phyloP scores from a whole-genome alignment of 2,113 vertebrate species.

The Caracal caracal region DNA sequence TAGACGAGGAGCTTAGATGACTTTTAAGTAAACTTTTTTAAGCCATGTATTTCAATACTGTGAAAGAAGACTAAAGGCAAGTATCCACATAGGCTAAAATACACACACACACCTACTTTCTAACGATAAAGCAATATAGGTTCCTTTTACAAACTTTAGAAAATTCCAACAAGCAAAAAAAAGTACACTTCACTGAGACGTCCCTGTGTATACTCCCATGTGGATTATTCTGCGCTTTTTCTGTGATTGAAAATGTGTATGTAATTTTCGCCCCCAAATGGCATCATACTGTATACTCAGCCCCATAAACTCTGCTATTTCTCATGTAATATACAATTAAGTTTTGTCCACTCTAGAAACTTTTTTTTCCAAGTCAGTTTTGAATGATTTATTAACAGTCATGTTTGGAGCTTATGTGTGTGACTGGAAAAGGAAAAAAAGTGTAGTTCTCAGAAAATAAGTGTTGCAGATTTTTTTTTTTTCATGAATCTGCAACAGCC shows the following conservation, averaged over 20 bases:
- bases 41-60: not conserved
- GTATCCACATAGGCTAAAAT: not conserved
- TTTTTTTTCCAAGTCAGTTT: not conserved
- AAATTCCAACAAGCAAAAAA: not conserved
- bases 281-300: not conserved
- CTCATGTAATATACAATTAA: not conserved
- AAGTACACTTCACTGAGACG: not conserved
- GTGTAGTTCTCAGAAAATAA: not conserved
- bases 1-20: not conserved
- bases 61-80: not conserved
- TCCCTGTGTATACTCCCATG: not conserved
- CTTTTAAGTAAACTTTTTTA: conserved; percentile 28
- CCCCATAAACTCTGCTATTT: not conserved
- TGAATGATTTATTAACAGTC: conserved; percentile 30
- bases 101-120: not conserved
- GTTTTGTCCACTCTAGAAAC: not conserved
- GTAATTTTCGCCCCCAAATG: not conserved
- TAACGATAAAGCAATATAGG: not conserved
- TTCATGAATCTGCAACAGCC: not conserved
- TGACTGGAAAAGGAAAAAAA: not conserved
- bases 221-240: not conserved
- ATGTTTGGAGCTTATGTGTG: not conserved
- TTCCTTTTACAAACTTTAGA: conserved; percentile 42
- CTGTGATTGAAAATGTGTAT: not conserved
- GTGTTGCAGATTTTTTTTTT: not conserved